Percentiles rank a stretch among this genome's conserved stretches.
Conservation (phyloP, 2,113 vertebrate genomes). For the Lepus americanus region DNA sequence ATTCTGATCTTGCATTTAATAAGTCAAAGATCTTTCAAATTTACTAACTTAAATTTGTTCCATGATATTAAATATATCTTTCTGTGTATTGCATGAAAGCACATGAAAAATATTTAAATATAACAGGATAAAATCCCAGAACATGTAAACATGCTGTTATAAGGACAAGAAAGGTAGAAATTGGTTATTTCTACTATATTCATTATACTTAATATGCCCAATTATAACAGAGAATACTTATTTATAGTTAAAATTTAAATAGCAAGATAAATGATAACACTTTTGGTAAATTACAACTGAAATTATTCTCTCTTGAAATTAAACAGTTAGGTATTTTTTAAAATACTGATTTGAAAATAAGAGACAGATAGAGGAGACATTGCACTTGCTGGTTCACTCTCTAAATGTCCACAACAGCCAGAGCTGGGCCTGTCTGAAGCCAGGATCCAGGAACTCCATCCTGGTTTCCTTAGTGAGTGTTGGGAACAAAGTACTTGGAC, state of each 20-base stretch:
- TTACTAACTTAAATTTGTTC: not conserved
- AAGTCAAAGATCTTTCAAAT: constrained; percentile 64
- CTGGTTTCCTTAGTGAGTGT: too few relatives aligned
- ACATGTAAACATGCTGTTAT: constrained; percentile 31
- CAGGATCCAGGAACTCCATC: too few relatives aligned
- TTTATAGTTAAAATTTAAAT: not conserved
- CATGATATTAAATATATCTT: constrained; percentile 3
- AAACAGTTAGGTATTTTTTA: not conserved
- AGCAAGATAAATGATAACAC: not conserved
- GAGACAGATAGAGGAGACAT: too few relatives aligned
- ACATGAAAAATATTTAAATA: constrained; percentile 37
- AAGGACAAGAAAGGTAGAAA: constrained; percentile 64
- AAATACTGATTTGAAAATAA: too few relatives aligned
- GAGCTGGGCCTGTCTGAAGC: too few relatives aligned
- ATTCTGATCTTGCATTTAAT: constrained; percentile 75
- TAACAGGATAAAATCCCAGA: not conserved
- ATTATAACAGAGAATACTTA: not conserved
- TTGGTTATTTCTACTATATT: constrained; percentile 3
- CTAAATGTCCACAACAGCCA: too few relatives aligned
- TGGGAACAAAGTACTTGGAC: too few relatives aligned
- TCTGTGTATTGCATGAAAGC: not conserved
- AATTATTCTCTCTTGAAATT: not conserved
- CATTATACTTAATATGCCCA: not conserved
- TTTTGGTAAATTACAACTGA: not conserved
- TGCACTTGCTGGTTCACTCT: too few relatives aligned